Evolutionary conservation across 2,797 vertebrate species (phyloP), one percentile per base, ranked within the genome.

Genomic region (Potorous gilbertii): DNA sequence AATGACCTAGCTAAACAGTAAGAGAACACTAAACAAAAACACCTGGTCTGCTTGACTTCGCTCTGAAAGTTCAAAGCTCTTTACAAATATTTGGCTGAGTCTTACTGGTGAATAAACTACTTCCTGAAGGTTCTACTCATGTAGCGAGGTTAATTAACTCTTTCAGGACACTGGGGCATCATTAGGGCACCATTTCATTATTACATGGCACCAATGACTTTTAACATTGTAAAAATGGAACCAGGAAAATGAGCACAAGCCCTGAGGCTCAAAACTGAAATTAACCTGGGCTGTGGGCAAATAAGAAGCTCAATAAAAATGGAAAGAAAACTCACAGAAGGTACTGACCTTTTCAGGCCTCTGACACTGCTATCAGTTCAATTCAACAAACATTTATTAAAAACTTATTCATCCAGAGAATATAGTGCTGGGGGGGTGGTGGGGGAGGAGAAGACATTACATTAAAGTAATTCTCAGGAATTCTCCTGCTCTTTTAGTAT

Each of bases 21-120:
- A 95, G 96, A 95, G 81, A 66, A 57, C 56, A 62, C 94, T 97
- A 96, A 96, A 93, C 87, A 93, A 93, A 96, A 97, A 94, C 95
- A 97, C 90, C 96, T 97, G 97, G 57, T 40, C 74, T 27, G 24
- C 55, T 81, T 91, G 56, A 56, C 27, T 89, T 95, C 90, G 92
- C 90, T 62, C 55, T 66, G n/a, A 95, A 56, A 91, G 95, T 96
- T 97, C 96, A 96, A 94, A 97, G 66, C 24, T 94, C 92, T 96
- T 90, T 29, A 46, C 93, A 94, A 96, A 90, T n/a, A 92, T 95
- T 93, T 91, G 94, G n/a, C 46, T 96, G 55, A 40, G 74, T 54
- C 87, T 91, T 56, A 74, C 54, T 55, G 55, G 93, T 87, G 94
- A 96, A 90, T 95, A 94, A 92, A 90, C 93, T 55, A 94, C 90